Conservation (phyloP, 2,797 vertebrate species). For the Podargus strigoides region DNA sequence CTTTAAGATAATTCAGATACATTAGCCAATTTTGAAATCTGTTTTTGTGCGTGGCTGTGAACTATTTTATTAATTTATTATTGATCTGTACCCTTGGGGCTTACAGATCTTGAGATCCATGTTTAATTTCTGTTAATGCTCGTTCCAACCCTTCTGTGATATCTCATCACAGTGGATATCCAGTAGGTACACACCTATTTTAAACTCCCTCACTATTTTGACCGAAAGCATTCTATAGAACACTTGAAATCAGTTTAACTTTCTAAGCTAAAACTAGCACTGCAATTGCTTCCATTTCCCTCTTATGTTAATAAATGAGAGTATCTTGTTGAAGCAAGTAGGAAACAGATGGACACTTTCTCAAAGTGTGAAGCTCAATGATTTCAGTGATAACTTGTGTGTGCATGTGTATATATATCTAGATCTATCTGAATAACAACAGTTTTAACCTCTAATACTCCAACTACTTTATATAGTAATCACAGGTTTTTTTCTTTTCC, state of each 20-base stretch:
- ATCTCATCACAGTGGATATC: background rate
- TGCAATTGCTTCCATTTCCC: background rate
- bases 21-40: background rate
- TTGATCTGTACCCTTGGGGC: background rate
- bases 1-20: background rate
- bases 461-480: background rate
- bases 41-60: background rate
- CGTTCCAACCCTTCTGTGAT: background rate
- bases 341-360: slow-evolving; percentile 9
- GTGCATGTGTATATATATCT: background rate
- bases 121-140: background rate
- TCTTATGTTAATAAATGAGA: slow-evolving; percentile 22
- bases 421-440: background rate
- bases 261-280: background rate
- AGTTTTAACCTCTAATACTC: slow-evolving; percentile 20
- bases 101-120: background rate
- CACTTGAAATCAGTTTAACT: background rate
- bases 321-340: background rate
- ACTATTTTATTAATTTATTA: background rate
- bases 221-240: fast-evolving
- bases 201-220: background rate
- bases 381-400: background rate
- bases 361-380: background rate
- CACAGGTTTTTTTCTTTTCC: background rate
- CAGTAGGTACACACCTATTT: background rate